These are phyloP conservation scores for Hemicentrotus pulcherrimus DNA, from an alignment of 35 echinoderm and acorn worm genomes.

Conservation along the genomic window DNA sequence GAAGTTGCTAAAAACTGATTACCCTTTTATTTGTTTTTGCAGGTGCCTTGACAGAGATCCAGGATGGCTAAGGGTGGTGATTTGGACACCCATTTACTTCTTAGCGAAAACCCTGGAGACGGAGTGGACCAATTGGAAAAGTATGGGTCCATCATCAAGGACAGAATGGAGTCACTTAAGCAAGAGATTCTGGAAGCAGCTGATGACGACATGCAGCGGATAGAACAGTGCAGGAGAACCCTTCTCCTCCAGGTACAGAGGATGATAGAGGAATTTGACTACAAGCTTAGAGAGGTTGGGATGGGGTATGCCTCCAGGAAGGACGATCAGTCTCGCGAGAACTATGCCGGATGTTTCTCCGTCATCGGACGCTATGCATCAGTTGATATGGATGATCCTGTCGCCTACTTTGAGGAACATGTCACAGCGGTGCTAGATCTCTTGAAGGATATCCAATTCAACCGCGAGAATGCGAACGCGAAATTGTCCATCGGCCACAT, in stretches of 20 bases:
- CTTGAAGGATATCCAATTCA: conserved; percentile 23
- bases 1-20: background rate
- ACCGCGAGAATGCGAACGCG: background rate
- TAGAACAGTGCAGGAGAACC: background rate
- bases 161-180: background rate
- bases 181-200: conserved; percentile 24
- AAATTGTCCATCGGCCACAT: conserved; percentile 23
- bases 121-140: conserved; percentile 19
- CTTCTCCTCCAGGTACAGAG: conserved; percentile 27
- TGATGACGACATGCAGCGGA: conserved; percentile 10
- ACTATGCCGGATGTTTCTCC: background rate
- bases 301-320: background rate
- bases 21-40: background rate
- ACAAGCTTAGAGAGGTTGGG: conserved; percentile 43
- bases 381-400: background rate
- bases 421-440: background rate
- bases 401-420: conserved; percentile 24
- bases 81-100: background rate
- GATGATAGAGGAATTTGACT: conserved; percentile 35
- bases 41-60: background rate
- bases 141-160: background rate
- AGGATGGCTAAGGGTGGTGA: conserved; percentile 15
- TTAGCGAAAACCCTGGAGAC: background rate
- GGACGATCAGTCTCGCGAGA: background rate
- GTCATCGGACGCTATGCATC: background rate